Evolutionary conservation across 1,140 invertebrate genomes (phyloP), one percentile per base, ranked within the genome.

Genomic region (Lepidurus packardi): DNA sequence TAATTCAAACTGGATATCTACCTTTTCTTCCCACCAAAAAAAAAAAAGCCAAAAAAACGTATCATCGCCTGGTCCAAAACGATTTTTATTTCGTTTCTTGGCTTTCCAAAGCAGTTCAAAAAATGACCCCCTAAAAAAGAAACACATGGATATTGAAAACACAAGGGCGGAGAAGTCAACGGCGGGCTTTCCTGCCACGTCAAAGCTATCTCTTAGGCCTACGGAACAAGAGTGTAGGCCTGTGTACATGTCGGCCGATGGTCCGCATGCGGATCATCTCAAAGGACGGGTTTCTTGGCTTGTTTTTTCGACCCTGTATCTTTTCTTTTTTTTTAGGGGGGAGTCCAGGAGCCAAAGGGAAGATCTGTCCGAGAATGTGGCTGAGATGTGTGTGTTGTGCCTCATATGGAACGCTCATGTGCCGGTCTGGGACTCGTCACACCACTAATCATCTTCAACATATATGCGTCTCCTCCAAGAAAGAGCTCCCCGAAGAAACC

Each of bases 361-460:
- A 65, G 53, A 65, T 65, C 53, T 65, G 53, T 65, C 53, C 53
- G 53, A 65, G 53, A 65, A 65, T 47, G 16, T 65, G 53, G 16
- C 16, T 65, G 53, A 21, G 21, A 65, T 47, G 16, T 65, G 53
- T 65, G 53, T 65, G 53, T 65, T 65, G 53, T 65, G 53, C 53
- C 53, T 65, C 53, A 65, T 65, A 65, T 65, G 53, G 53, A 21
- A 65, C 53, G 53, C 53, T 65, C 53, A 65, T 65, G 53, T 65
- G 53, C 53, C 53, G 53, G 53, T 65, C 53, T 65, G 53, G 53
- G 53, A 65, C 53, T 65, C 53, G 53, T 65, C 53, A 65, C 53
- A 65, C 53, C 53, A 65, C 53, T 65, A 65, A 65, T 65, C 53
- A 65, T 65, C 53, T 65, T 65, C 53, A 65, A 65, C 53, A 65